phyloP scores from a whole-genome alignment of 2,797 vertebrate genomes.

The Momotus momota region DNA sequence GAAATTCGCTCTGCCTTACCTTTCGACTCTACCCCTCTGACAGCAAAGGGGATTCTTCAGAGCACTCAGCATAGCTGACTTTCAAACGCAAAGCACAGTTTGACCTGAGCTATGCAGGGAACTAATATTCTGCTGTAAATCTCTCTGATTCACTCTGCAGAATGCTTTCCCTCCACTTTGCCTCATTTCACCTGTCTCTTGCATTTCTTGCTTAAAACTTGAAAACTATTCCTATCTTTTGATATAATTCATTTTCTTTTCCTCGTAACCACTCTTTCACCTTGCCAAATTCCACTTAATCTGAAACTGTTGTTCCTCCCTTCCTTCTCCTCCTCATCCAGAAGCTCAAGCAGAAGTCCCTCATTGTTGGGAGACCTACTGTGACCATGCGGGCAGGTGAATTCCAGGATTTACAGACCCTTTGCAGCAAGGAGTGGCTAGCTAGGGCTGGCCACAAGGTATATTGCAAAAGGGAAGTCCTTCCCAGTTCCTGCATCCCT shows the following conservation, averaged over 20 bases:
- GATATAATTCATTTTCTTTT: not conserved
- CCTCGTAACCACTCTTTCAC: not conserved
- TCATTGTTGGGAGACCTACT: not conserved
- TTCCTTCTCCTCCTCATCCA: not conserved
- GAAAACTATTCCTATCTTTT: not conserved
- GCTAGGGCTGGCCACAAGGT: not conserved
- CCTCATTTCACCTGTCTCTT: not conserved
- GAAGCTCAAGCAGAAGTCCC: not conserved
- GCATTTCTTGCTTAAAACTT: not conserved
- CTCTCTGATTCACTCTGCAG: not conserved
- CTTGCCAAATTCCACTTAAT: not conserved
- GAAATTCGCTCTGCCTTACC: not conserved
- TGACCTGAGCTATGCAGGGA: not conserved
- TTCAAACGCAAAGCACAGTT: not conserved
- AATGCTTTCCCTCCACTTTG: not conserved
- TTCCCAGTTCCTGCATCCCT: not conserved
- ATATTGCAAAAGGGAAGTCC: not conserved
- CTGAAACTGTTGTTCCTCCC: not conserved
- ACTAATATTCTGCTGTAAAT: not conserved
- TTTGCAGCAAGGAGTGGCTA: not conserved
- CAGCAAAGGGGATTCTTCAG: not conserved
- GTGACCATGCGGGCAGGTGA: accelerated
- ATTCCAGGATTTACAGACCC: not conserved
- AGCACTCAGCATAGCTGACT: not conserved
- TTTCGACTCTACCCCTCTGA: not conserved